Base-by-base conservation (phyloP, 1,140 invertebrate species). In the Camponotus vicinus region DNA sequence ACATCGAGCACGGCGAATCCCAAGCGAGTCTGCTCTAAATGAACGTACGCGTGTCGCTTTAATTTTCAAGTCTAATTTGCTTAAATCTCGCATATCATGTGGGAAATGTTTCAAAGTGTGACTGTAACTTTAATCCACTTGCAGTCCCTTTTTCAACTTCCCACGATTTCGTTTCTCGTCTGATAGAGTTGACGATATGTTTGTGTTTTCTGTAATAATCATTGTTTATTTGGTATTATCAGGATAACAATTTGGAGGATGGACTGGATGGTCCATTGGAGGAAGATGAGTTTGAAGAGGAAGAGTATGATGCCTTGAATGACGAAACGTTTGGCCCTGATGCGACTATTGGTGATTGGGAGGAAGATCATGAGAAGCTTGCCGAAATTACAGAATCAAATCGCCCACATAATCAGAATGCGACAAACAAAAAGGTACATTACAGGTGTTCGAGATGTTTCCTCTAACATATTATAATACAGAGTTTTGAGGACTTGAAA, bases 281-380 rank as follows among this genome's bases (percentile, higher is more conserved):
- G 85, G 96, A 96, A 73, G 96, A 97, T 67, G 96, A 96, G 57
- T 95, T 96, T 77, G 97, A 97, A 57, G 98, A 98, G 91, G 97
- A 98, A 86, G 97, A 98, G 90, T 98, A 98, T 95, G 98, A 98
- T 96, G 97, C 98, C 1, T 96, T 98, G 79, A 98, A 98, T 93
- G 97, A 98, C 95, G 98, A 98, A 94, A 98, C 98, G 1, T 98
- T 98, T 95, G 98, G 98, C 57, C 96, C 96, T 67, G 97, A 97
- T 87, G 96, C 96, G 92, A 93, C 96, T 85, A 92, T 92, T 8
- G 96, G 96, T 80, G 97, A 98, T 93, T 98, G 97, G 97, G 97
- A 98, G 93, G 95, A 96, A 87, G 95, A 97, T 87, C 97, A 97
- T 94, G 96, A 97, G 88, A 96, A 97, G 90, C 95, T 97, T 92